Percentiles rank a stretch among this genome's conserved stretches.
These are phyloP conservation scores for Colinus virginianus DNA, from an alignment of 2,113 vertebrate genomes.

Conservation along the genomic window DNA sequence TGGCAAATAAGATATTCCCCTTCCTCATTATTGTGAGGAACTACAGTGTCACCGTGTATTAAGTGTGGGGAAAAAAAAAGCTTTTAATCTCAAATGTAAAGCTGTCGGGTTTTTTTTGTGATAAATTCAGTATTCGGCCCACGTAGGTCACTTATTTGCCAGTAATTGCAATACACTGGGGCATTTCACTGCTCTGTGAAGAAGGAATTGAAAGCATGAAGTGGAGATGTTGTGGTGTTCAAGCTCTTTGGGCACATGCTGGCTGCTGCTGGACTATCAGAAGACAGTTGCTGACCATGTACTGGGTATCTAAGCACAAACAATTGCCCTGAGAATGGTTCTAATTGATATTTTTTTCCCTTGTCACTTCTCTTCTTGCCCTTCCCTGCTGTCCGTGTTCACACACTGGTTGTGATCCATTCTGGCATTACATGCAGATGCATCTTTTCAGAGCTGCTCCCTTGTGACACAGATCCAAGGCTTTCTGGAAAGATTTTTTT, in stretches of 20 bases:
- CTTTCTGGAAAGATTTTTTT: slow-evolving; percentile 22
- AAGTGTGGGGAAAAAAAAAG: background rate
- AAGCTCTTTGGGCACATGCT: accelerated
- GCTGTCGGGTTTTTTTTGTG: background rate
- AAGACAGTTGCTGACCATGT: background rate
- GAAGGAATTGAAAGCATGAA: background rate
- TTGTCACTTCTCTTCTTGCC: background rate
- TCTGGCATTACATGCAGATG: background rate
- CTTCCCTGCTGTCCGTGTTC: background rate
- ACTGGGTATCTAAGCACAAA: background rate
- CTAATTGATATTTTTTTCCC: background rate
- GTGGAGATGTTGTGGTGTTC: background rate
- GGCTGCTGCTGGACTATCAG: background rate
- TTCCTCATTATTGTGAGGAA: background rate
- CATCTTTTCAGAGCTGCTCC: background rate
- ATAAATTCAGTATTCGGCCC: background rate
- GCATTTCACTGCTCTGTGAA: background rate
- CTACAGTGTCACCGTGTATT: background rate
- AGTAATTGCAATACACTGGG: background rate
- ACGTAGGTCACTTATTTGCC: background rate
- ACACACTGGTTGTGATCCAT: background rate
- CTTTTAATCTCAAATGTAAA: background rate
- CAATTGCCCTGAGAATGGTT: background rate
- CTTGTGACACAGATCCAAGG: background rate
- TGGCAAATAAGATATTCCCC: background rate